phyloP scores from a whole-genome alignment of 1,140 invertebrate species.

The Melitaea cinxia region DNA sequence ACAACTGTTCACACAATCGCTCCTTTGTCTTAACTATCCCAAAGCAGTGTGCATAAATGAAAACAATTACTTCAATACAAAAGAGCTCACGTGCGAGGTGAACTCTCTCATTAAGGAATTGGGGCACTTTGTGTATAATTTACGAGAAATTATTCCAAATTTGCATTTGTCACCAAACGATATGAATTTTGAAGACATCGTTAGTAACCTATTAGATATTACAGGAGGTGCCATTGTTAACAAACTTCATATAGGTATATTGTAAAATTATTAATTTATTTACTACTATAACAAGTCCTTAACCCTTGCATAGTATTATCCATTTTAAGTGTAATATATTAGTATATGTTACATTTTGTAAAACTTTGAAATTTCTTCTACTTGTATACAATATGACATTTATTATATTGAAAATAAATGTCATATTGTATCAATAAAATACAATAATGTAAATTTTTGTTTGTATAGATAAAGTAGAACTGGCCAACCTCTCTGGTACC shows the following conservation, averaged over 20 bases:
- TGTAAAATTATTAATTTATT: neutral
- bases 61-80: slow-evolving; percentile 56
- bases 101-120: slow-evolving; percentile 60
- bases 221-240: slow-evolving; percentile 62
- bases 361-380: no score
- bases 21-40: slow-evolving; percentile 63
- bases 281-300: no score
- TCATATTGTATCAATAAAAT: neutral
- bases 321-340: no score
- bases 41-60: slow-evolving; percentile 64
- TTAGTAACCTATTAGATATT: slow-evolving; percentile 65
- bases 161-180: slow-evolving; percentile 59
- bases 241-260: slow-evolving; percentile 67
- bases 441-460: slow-evolving; percentile 13
- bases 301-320: no score
- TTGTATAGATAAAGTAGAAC: slow-evolving; percentile 62
- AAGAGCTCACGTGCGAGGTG: slow-evolving; percentile 58
- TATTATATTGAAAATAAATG: no score
- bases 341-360: no score
- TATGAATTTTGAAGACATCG: slow-evolving; percentile 76
- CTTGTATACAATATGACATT: no score
- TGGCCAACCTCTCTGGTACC: slow-evolving; percentile 49
- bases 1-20: slow-evolving; percentile 70
- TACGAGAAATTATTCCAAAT: slow-evolving; percentile 50
- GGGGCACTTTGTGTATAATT: slow-evolving; percentile 53